phyloP scores from a whole-genome alignment of 2,888 invertebrate species.

The Pseudoips prasinana region DNA sequence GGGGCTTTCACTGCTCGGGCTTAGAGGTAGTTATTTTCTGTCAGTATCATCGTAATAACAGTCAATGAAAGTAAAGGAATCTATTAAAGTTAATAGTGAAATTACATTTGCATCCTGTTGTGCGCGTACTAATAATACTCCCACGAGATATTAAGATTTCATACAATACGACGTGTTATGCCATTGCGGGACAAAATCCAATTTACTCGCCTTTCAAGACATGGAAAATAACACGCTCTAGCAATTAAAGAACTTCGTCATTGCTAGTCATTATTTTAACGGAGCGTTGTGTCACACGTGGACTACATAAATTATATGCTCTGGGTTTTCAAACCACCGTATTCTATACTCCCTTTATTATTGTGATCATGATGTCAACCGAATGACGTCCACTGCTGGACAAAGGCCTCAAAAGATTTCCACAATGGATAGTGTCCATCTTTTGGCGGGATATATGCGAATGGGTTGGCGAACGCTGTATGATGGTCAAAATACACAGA shows the following conservation, averaged over 20 bases:
- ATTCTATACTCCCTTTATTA: too few species aligned
- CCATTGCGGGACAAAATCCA: conserved; percentile 31
- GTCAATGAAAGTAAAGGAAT: background rate
- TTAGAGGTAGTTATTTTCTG: conserved; percentile 6
- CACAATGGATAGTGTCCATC: too few species aligned
- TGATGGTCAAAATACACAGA: too few species aligned
- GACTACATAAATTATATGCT: conserved; percentile 9
- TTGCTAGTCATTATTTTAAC: conserved; percentile 10
- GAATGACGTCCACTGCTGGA: too few species aligned
- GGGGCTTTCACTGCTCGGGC: too few species aligned
- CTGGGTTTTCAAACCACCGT: conserved; percentile 14
- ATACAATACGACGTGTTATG: conserved; percentile 34
- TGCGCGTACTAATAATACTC: conserved; percentile 24
- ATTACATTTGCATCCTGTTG: conserved; percentile 4
- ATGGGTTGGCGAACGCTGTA: too few species aligned
- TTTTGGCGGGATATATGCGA: too few species aligned
- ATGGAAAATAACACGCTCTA: conserved; percentile 38
- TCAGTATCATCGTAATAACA: conserved; percentile 2
- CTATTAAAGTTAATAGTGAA: conserved; percentile 7
- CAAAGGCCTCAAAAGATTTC: too few species aligned
- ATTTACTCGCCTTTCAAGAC: conserved; percentile 33
- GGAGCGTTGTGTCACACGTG: conserved; percentile 37
- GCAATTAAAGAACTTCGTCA: conserved; percentile 30
- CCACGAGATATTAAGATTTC: conserved; percentile 34
- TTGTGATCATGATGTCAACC: too few species aligned